Base-by-base conservation (phyloP, 2,797 vertebrate species). In the Euphonia xanthogaster region DNA sequence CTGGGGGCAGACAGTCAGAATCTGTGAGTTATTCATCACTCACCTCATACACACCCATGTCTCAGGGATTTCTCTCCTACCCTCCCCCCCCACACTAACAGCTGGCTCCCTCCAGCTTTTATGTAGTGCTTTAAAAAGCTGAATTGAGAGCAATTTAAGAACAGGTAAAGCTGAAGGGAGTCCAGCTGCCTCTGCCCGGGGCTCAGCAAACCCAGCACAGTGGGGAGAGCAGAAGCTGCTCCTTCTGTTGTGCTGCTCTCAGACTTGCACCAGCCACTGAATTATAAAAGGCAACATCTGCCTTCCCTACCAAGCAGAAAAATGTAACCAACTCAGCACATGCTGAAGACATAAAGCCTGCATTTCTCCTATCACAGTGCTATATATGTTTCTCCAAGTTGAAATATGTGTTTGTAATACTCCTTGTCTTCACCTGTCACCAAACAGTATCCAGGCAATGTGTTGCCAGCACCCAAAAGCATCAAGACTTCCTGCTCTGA, bases 211-310 rank as follows among this genome's bases (percentile, higher is more conserved):
- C 9, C 35, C 76, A 89, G 35, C 20, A 31, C 51, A 75, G 62
- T 4, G 2, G 33, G 68, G 45, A 75, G 84, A 77, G 91, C 89
- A 94, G 86, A 86, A 91, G 89, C 55, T 86, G 66, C n/a, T 88
- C 76, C 53, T 95, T 84, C 82, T 90, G 70, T 30, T 75, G 57
- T 0, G 1, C 50, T 30, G 67, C 74, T 74, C 65, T 53, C 86
- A 73, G 74, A 63, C 25, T 21, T 14, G 14, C 51, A 70, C 19
- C 10, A 82, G 27, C 37, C 58, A 35, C 91, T 77, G 62, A 93
- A 84, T 91, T 78, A 72, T 50, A 86, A 86, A 96, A 71, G 48
- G 47, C 75, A 94, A 94, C 87, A 95, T 67, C 85, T 96, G 94
- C 85, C 55, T 61, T 80, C 72, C 77, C 27, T 47, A 62, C 71